Evolutionary conservation across 2,888 invertebrate species (phyloP), one percentile per base, ranked within the genome.

Genomic region (Chloroclystis v-ata): DNA sequence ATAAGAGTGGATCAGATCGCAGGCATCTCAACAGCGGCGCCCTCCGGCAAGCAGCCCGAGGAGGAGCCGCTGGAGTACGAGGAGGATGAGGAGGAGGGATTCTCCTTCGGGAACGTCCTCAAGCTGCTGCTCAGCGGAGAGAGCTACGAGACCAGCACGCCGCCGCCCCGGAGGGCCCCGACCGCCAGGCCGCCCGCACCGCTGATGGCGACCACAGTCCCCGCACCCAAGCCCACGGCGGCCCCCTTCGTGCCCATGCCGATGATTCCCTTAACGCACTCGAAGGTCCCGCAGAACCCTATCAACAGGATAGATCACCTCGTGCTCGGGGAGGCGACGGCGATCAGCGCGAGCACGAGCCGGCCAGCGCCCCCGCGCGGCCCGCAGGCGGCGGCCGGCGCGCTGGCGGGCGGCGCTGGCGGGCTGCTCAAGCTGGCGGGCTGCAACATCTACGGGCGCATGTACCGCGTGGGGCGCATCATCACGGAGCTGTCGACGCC

Each of bases 371-470:
- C 3, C 59, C 71, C 4, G 47, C 47, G 8, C 61, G 54, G 9
- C 57, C 69, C 2, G 49, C 57, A 1, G n/a, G 14, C 32, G n/a
- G 9, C 14, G 32, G 1, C 32, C 33, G n/a, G n/a, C 14, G 20
- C 0, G 85, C 89, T 1, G 77, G 89, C 9, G 92, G 92, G 25
- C 77, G 20, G 20, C 2, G 20, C 20, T 1, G 77, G 89, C 9
- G 92, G 92, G 26, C 77, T 92, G 40, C 78, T 94, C 33, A 95
- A 95, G 76, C 75, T 96, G 52, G 95, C 95, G 8, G 96, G 96
- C 0, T 96, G 96, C 71, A 96, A 96, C 78, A 96, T 96, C 63
- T 96, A 96, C 67, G 96, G 96, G 4, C 89, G 93, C 55, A 96
- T 96, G 94, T 96, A 96, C 75, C 89, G 93, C 14, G 94, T 96